Base-by-base conservation (phyloP, 2,113 vertebrate genomes). In the Microcebus griseorufus region DNA sequence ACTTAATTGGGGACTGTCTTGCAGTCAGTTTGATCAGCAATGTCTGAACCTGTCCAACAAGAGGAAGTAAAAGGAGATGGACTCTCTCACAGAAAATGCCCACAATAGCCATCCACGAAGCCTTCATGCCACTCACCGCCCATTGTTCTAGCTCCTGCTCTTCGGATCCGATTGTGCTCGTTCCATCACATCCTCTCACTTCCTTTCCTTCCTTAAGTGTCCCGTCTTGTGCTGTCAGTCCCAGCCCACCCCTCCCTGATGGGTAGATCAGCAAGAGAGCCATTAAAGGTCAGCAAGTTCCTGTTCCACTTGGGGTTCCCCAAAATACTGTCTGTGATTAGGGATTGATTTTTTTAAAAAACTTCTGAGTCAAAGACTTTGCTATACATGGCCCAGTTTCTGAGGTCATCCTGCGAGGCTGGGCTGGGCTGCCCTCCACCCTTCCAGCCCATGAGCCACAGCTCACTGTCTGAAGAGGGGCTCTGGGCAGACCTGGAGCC, bases 191-290 rank as follows among this genome's bases (percentile, higher is more conserved):
- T 72, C 48, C 64, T 73, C 25, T 84, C 18, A 25, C 23, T 25
- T 3, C 60, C 9, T 62, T 4, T 20, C 22, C 5, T 42, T 58
- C 55, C 17, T 10, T 18, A 27, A 32, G 20, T 6, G 29, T 53
- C 58, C 83, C 18, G 3, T 20, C 42, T 27, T 70, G 42, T 18
- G 6, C 53, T 78, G 76, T 51, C n/a, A 29, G 6, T 32, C 29
- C 27, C 53, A 69, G 3, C 39, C 13, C 25, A 42, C 64, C 13
- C 34, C 34, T 29, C 22, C 16, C 6, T 1, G 51, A 34, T 8
- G 14, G 45, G 20, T 4, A 37, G n/a, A 11, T 12, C 18, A 1
- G 34, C 23, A 0, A 25, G 39, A 1, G 6, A n/a, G 18, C 27
- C 51, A n/a, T 0, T 27, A 25, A 23, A 62, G 5, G 25, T 51